Percentiles rank a stretch among this genome's conserved stretches.
phyloP scores from a whole-genome alignment of 2,797 vertebrate genomes.

The Peromyscus melanophrys region DNA sequence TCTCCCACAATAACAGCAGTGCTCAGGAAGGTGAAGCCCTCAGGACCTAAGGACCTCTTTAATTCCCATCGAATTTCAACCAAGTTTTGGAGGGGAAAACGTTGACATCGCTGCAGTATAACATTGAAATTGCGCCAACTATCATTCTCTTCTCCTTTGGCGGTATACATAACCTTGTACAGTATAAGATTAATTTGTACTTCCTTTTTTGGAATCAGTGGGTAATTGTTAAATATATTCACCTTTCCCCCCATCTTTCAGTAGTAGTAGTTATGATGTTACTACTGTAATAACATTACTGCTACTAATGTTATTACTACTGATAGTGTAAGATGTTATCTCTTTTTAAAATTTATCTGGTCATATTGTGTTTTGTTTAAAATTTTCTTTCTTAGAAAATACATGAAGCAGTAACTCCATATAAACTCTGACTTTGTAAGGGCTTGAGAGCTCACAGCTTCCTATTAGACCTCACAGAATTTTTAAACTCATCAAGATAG shows the following conservation, averaged over 20 bases:
- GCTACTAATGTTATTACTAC: not conserved
- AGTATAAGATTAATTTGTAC: not conserved
- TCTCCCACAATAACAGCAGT: too few species aligned
- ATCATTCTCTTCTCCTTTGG: not conserved
- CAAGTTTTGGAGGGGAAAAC: not conserved
- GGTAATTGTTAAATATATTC: not conserved
- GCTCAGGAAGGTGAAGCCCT: not conserved
- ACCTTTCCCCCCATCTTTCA: not conserved
- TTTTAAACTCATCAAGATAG: not conserved
- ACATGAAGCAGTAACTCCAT: not conserved
- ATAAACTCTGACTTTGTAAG: not conserved
- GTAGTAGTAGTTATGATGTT: too few species aligned
- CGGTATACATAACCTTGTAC: not conserved
- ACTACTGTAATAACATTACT: too few species aligned
- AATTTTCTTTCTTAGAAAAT: not conserved
- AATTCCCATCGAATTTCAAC: not conserved
- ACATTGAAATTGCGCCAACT: not conserved
- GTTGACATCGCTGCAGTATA: not conserved
- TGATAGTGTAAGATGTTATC: not conserved
- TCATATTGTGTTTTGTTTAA: not conserved
- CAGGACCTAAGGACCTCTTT: too few species aligned
- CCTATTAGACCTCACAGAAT: not conserved
- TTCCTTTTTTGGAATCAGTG: not conserved
- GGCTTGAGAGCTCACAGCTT: not conserved
- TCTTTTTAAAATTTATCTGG: not conserved